Evolutionary conservation across 2,888 invertebrate genomes (phyloP).

Genomic region (Psylliodes chrysocephalus): DNA sequence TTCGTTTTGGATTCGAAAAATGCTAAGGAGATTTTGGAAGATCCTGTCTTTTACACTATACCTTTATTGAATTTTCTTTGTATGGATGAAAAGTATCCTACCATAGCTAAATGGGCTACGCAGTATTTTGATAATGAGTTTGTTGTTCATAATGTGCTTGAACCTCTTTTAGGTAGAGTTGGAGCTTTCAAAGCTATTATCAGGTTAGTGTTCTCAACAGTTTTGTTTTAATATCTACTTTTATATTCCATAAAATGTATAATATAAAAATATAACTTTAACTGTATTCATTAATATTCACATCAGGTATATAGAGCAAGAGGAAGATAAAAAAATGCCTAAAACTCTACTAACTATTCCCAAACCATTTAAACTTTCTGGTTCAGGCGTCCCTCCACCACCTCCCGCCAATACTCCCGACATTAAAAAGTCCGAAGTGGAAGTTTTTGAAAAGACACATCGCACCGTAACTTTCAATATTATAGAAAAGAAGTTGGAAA

Average conservation of each 20-base stretch:
- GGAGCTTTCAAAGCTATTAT: conserved; percentile 40
- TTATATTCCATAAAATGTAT: background rate
- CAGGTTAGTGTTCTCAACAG: conserved; percentile 12
- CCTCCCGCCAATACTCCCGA: conserved; percentile 44
- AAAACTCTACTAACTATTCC: conserved; percentile 48
- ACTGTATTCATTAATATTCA: background rate
- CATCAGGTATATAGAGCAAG: conserved; percentile 18
- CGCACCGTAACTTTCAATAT: background rate
- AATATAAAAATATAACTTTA: no score
- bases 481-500: background rate
- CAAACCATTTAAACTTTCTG: conserved; percentile 42
- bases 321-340: conserved; percentile 34
- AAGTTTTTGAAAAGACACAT: background rate
- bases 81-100: conserved; percentile 64
- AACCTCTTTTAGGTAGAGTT: conserved; percentile 63
- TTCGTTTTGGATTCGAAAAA: conserved; percentile 53
- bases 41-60: conserved; percentile 44
- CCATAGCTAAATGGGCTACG: conserved; percentile 65
- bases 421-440: background rate
- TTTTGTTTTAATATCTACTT: no score
- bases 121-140: conserved; percentile 66
- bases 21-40: conserved; percentile 43
- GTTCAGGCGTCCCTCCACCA: conserved; percentile 23
- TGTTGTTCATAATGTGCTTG: conserved; percentile 66
- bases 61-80: conserved; percentile 64